phyloP scores from a whole-genome alignment of 2,113 vertebrate genomes.

The Grus americana region DNA sequence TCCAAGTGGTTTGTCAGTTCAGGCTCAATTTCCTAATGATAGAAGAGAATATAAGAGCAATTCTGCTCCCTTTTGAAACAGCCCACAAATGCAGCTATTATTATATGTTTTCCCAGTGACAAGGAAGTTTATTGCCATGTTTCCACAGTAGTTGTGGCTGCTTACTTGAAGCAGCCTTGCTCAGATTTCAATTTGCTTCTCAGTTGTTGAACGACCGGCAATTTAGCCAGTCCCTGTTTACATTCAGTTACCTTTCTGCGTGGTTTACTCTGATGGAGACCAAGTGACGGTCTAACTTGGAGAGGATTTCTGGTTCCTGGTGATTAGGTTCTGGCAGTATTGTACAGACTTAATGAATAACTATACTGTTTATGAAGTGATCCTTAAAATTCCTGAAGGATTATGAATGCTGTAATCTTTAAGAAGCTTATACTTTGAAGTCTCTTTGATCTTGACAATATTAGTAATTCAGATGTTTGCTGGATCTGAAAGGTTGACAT shows the following conservation, averaged over 20 bases:
- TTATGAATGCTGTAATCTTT: conserved; percentile 11
- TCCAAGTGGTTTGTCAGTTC: neutral
- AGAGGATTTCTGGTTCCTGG: conserved; percentile 3
- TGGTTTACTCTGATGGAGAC: neutral
- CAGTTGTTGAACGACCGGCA: neutral
- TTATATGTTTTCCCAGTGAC: neutral
- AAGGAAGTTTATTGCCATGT: neutral
- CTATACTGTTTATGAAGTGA: neutral
- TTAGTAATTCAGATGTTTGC: neutral
- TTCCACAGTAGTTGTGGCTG: neutral
- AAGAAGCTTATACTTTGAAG: conserved; percentile 26
- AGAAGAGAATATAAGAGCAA: neutral
- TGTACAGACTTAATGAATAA: neutral
- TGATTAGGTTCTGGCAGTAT: neutral
- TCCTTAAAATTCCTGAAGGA: conserved; percentile 25
- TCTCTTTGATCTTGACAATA: conserved; percentile 41
- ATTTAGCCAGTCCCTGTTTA: neutral
- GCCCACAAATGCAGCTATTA: neutral
- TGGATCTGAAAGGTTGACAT: neutral
- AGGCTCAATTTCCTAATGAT: neutral
- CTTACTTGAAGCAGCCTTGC: too few relatives aligned
- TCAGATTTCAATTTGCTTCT: neutral
- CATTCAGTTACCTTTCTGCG: neutral
- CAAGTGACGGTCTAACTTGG: neutral
- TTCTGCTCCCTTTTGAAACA: neutral